These are phyloP conservation scores for Falco rusticolus DNA, from an alignment of 2,797 vertebrate genomes.

Conservation along the genomic window DNA sequence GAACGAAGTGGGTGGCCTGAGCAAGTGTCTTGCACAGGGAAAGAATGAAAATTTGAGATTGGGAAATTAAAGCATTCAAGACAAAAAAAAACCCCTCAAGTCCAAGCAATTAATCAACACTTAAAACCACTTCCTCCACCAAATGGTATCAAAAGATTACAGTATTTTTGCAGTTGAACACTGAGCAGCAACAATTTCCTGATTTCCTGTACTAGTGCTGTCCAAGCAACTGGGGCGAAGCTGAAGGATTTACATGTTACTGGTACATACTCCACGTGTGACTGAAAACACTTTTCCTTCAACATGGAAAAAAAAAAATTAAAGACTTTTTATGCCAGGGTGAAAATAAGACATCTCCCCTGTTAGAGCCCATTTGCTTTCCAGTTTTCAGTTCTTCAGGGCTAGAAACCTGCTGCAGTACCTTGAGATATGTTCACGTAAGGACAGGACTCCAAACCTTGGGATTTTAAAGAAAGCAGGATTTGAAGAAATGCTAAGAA, in stretches of 20 bases:
- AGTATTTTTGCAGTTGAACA: neutral
- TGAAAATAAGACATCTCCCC: neutral
- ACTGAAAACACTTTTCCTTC: neutral
- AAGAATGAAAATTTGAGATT: neutral
- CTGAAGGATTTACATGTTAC: neutral
- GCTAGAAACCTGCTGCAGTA: neutral
- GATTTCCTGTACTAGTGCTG: slow-evolving; percentile 18
- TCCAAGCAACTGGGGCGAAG: neutral
- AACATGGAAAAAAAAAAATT: neutral
- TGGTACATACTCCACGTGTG: accelerated
- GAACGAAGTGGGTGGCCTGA: neutral
- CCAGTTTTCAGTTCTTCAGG: neutral
- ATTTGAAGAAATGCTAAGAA: neutral
- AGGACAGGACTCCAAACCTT: neutral
- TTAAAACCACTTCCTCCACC: slow-evolving; percentile 40
- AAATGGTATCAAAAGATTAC: neutral
- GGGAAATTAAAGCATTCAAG: neutral
- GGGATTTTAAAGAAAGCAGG: neutral
- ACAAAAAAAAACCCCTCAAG: neutral
- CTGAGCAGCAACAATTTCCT: slow-evolving; percentile 10
- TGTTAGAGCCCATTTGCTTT: neutral
- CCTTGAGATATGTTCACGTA: neutral
- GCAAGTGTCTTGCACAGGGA: neutral
- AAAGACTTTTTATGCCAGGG: neutral
- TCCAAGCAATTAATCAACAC: neutral